These are phyloP conservation scores for fruit fly (Drosophila melanogaster) DNA, from an alignment of 1,140 invertebrate genomes.

Conservation along the genomic window DNA sequence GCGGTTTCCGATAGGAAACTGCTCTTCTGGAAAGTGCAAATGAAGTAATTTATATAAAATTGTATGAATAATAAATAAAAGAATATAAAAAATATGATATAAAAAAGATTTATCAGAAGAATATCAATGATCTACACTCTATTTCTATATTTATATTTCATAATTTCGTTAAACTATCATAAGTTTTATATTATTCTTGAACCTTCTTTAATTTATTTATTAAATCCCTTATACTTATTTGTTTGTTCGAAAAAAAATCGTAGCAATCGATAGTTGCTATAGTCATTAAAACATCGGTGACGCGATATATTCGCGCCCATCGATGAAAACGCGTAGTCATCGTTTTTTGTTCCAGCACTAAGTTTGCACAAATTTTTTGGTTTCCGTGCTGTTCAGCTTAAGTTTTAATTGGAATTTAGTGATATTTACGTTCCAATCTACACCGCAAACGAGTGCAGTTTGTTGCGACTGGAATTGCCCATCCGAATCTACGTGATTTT, in stretches of 20 bases:
- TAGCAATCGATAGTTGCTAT: background rate
- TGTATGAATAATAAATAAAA: background rate
- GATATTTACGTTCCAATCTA: slow-evolving; percentile 26
- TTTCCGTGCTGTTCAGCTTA: background rate
- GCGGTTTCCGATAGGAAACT: slow-evolving; percentile 87
- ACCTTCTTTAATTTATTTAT: background rate
- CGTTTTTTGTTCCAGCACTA: background rate
- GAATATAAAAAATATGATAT: too few species aligned
- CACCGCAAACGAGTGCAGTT: background rate
- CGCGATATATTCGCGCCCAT: background rate
- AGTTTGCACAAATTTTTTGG: slow-evolving; percentile 19
- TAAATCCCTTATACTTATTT: background rate
- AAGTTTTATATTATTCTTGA: too few species aligned
- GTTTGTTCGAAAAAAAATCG: background rate
- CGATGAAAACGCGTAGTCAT: background rate
- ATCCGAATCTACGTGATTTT: background rate
- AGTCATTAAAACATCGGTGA: background rate
- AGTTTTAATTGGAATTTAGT: slow-evolving; percentile 7
- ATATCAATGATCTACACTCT: too few species aligned
- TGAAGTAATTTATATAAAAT: slow-evolving; percentile 84
- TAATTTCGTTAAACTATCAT: too few species aligned
- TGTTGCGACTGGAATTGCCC: background rate
- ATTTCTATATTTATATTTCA: too few species aligned
- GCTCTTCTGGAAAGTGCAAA: slow-evolving; percentile 87
- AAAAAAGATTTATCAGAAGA: background rate